Evolutionary conservation across 23 tunicate genomes (phyloP).

Genomic region (Botrylloides violaceus): DNA sequence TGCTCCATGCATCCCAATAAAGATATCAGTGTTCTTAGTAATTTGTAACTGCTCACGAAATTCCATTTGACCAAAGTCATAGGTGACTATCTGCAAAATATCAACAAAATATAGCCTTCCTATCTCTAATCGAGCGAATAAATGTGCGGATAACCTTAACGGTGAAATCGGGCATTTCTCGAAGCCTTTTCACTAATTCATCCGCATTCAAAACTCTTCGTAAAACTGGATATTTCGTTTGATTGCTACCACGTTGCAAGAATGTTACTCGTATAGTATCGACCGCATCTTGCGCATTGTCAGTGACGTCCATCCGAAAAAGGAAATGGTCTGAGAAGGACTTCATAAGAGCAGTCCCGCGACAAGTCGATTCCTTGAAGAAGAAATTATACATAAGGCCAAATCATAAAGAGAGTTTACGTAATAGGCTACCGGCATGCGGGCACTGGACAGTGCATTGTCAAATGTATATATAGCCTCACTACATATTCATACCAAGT

Average conservation of each 20-base stretch:
- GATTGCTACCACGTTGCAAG: conserved; percentile 47
- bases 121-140: not conserved
- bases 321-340: conserved; percentile 76
- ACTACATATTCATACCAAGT: conserved; percentile 39
- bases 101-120: not conserved
- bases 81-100: conserved; percentile 6
- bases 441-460: not conserved
- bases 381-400: no score
- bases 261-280: conserved; percentile 59
- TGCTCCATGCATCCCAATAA: conserved; percentile 27
- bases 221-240: conserved; percentile 28
- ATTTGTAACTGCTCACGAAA: conserved; percentile 23
- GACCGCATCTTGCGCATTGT: not conserved
- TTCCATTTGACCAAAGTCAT: conserved; percentile 2
- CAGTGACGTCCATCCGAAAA: conserved; percentile 44
- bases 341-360: conserved; percentile 63
- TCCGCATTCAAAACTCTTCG: conserved; percentile 55
- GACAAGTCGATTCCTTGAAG: conserved; percentile 39
- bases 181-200: conserved; percentile 27
- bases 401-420: no score
- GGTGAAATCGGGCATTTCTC: conserved; percentile 32
- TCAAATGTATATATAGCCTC: not conserved
- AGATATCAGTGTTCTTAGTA: conserved; percentile 16
- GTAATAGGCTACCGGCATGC: no score
- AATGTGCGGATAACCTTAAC: conserved; percentile 29